These are phyloP conservation scores for Zonotrichia leucophrys DNA, from an alignment of 2,113 vertebrate genomes.

Conservation along the genomic window DNA sequence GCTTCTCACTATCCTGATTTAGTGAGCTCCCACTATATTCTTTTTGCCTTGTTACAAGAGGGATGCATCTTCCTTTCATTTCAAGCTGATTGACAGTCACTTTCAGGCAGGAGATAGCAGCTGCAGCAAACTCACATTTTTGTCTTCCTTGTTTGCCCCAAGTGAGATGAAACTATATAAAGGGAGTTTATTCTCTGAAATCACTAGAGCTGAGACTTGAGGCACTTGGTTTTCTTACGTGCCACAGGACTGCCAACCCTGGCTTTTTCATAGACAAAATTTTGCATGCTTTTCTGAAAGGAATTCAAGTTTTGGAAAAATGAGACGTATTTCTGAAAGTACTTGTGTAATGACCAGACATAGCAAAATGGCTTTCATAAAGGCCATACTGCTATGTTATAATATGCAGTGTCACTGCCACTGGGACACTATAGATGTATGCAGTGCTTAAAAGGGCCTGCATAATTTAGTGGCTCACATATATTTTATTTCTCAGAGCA, in stretches of 20 bases:
- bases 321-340: neutral
- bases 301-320: neutral
- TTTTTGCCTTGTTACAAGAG: neutral
- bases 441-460: neutral
- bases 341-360: neutral
- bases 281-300: neutral
- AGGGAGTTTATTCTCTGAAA: neutral
- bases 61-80: neutral
- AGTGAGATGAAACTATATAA: conserved; percentile 25
- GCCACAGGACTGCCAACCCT: neutral
- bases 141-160: conserved; percentile 2
- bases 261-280: neutral
- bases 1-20: neutral
- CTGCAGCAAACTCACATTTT: neutral
- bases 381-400: neutral
- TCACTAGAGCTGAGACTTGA: neutral
- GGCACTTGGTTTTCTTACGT: neutral
- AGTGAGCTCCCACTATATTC: neutral
- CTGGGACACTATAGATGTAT: neutral
- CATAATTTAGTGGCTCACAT: neutral
- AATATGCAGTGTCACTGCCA: neutral
- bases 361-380: neutral
- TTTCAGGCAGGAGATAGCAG: conserved; percentile 8
- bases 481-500: neutral
- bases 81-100: conserved; percentile 33